Percentiles rank a stretch among this genome's conserved stretches.
These are phyloP conservation scores for Psilopogon haemacephalus DNA, from an alignment of 2,113 vertebrate genomes.

Conservation along the genomic window DNA sequence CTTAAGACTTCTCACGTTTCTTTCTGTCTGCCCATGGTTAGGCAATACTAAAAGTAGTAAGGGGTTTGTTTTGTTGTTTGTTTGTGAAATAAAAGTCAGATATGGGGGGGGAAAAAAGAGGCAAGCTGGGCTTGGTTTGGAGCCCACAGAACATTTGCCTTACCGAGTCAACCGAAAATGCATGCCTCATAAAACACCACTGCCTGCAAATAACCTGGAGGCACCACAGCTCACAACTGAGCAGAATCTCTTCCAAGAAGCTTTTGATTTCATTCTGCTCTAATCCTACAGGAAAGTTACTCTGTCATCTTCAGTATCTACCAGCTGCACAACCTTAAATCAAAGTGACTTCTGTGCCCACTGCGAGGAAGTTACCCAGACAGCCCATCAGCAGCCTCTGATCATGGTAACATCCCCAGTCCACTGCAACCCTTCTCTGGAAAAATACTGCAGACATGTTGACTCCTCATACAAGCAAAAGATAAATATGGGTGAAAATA, in stretches of 20 bases:
- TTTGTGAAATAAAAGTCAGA: neutral
- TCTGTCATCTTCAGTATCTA: neutral
- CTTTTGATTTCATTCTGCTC: neutral
- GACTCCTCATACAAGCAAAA: neutral
- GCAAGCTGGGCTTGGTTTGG: neutral
- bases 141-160: neutral
- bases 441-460: neutral
- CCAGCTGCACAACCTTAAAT: neutral
- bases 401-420: neutral
- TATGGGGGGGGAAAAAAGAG: neutral
- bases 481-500: neutral
- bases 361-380: neutral
- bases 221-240: neutral
- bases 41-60: neutral
- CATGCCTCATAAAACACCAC: fast-evolving
- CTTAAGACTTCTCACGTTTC: neutral
- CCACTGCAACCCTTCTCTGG: neutral
- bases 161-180: neutral
- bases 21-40: neutral
- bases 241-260: neutral
- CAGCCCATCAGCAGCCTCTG: neutral
- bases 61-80: neutral
- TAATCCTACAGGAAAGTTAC: neutral
- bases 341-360: neutral
- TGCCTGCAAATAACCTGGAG: neutral